phyloP scores from a whole-genome alignment of 2,888 invertebrate genomes.

The Caenorhabditis panamensis region DNA sequence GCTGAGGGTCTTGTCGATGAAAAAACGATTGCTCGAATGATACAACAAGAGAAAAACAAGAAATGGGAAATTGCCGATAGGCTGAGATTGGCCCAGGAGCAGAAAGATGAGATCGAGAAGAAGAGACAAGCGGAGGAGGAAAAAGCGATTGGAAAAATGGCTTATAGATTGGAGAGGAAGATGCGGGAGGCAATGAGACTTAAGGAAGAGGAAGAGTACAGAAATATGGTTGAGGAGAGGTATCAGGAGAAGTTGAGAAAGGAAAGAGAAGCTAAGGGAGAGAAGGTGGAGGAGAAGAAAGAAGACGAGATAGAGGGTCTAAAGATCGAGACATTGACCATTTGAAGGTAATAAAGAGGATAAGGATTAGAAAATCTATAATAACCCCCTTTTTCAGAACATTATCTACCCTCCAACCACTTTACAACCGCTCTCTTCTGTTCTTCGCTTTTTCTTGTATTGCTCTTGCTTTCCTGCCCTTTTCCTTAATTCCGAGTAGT shows the following conservation, averaged over 20 bases:
- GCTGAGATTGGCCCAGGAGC: slow-evolving; percentile 2
- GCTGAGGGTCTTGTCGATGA: neutral
- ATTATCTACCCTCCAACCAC: no score
- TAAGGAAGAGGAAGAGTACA: slow-evolving; percentile 25
- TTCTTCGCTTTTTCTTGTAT: no score
- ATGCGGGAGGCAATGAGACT: slow-evolving; percentile 21
- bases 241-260: slow-evolving; percentile 19
- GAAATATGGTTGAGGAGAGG: slow-evolving; percentile 20
- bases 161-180: slow-evolving; percentile 30
- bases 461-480: no score
- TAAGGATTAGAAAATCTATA: no score
- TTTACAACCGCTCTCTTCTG: no score
- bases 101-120: slow-evolving; percentile 5
- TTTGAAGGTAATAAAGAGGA: no score
- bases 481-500: no score
- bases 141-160: slow-evolving; percentile 22
- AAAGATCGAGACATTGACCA: neutral
- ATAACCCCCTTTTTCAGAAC: no score
- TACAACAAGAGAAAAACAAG: slow-evolving; percentile 15
- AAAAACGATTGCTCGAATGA: neutral
- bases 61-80: slow-evolving; percentile 1
- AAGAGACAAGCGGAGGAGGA: slow-evolving; percentile 14
- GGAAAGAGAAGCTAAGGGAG: slow-evolving; percentile 12
- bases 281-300: slow-evolving; percentile 9
- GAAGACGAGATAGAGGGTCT: neutral